Evolutionary conservation across 2,797 vertebrate genomes (phyloP), one percentile per base, ranked within the genome.

Genomic region (Onychomys torridus): DNA sequence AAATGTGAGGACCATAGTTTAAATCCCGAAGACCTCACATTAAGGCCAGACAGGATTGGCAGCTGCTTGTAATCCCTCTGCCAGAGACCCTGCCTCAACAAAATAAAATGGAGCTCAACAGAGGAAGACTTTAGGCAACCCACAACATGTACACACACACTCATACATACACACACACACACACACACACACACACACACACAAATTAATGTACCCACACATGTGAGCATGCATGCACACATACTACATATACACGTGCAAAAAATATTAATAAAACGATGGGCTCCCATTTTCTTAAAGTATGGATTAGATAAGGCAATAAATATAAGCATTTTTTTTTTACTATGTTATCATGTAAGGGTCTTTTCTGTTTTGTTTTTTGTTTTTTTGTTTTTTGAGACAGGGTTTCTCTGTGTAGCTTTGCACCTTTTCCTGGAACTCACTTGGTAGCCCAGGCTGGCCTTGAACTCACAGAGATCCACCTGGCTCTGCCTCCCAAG

Each of bases 241-340:
- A 55, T 11, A 55, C 14, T 32, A 78, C 49, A 52, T 21, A 55
- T 52, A n/a, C 17, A 34, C 16, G 16, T 14, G 46, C 29, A 78
- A 78, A 78, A 5, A 21, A 52, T 21, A 55, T 78, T 77, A 17
- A 49, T 16, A 49, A 27, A 93, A 52, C 10, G 71, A 40, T 94
- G 32, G 52, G 79, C 75, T 87, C 14, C 89, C 27, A 23, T 91
- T 81, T 88, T 95, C 34, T 75, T 34, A 79, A 57, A 55, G 87
- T 92, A 77, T 91, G 4, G 59, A 93, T 86, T 93, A 46, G 11
- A 13, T 79, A 96, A 89, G 25, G n/a, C 83, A 91, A 79, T 25
- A 75, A 78, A 87, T 91, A 46, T 86, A 95, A 81, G 6, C 25
- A 0, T 91, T 85, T 76, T 82, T n/a, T 95, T 89, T n/a, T 95